phyloP scores from a whole-genome alignment of 2,113 vertebrate genomes.

The Epinephelus lanceolatus region DNA sequence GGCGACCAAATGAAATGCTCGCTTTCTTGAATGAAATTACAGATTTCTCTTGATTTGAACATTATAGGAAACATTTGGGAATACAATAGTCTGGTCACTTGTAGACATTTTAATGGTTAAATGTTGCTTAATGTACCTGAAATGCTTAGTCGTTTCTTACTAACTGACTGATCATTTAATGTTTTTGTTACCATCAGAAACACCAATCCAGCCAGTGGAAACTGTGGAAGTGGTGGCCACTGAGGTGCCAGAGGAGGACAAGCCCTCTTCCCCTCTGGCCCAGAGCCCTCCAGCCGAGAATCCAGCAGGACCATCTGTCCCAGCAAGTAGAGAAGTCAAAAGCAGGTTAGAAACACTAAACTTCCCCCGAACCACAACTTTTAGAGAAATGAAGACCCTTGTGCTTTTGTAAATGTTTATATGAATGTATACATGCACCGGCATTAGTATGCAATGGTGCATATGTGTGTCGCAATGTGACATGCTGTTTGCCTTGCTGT shows the following conservation, averaged over 20 bases:
- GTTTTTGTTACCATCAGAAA: conserved; percentile 52
- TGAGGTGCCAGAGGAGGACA: conserved; percentile 82
- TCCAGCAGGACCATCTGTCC: conserved; percentile 85
- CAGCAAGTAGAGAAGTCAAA: conserved; percentile 89
- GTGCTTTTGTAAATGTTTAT: not conserved
- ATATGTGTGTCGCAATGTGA: conserved; percentile 5
- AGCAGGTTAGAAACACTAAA: conserved; percentile 86
- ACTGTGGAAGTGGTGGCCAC: conserved; percentile 86
- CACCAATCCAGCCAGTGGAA: conserved; percentile 76
- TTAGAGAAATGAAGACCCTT: not conserved
- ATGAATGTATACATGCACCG: not conserved
- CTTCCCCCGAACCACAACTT: not conserved
- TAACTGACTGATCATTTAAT: conserved; percentile 1
- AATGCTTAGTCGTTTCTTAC: conserved; percentile 2
- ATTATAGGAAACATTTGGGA: no score
- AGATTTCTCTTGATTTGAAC: no score
- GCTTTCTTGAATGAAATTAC: no score
- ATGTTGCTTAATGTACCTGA: no score
- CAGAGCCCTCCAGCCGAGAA: conserved; percentile 86
- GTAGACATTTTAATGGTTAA: no score
- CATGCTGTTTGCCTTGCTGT: conserved; percentile 23
- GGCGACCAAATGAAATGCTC: no score
- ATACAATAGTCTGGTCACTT: no score
- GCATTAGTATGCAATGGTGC: not conserved
- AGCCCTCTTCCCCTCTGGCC: conserved; percentile 80